These are phyloP conservation scores for Acinonyx jubatus DNA, from an alignment of 2,113 vertebrate genomes.

Conservation along the genomic window DNA sequence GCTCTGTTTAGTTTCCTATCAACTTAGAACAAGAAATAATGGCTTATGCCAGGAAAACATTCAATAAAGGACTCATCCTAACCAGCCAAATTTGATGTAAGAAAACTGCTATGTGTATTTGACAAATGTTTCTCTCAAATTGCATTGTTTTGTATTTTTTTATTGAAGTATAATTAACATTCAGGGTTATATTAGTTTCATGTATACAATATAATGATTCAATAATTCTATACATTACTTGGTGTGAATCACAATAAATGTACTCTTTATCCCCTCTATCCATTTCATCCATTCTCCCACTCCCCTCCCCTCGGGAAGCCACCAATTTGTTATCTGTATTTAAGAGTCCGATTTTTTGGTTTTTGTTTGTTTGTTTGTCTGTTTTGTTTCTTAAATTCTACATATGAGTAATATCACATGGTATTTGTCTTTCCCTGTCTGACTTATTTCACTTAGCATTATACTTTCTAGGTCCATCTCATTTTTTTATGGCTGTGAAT, in stretches of 20 bases:
- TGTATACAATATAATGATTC: not conserved
- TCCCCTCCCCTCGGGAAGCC: not conserved
- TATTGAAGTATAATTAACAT: not conserved
- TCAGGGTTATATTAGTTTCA: not conserved
- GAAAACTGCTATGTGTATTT: not conserved
- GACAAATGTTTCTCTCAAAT: not conserved
- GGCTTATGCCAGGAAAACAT: not conserved
- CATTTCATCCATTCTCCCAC: not conserved
- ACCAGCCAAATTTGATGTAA: not conserved
- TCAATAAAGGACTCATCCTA: not conserved
- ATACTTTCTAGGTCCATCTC: not conserved
- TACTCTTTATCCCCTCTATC: not conserved
- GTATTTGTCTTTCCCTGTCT: not conserved
- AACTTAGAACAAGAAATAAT: not conserved
- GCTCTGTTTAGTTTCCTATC: not conserved
- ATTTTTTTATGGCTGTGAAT: not conserved
- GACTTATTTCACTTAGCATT: not conserved
- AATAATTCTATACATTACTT: not conserved
- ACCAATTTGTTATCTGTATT: not conserved
- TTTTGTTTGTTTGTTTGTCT: not conserved
- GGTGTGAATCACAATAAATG: not conserved
- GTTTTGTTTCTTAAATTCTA: not conserved
- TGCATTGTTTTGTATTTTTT: not conserved
- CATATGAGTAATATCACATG: not conserved
- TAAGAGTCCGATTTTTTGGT: not conserved